Evolutionary conservation across 1,140 invertebrate species (phyloP).

Genomic region (Sitodiplosis mosellana): DNA sequence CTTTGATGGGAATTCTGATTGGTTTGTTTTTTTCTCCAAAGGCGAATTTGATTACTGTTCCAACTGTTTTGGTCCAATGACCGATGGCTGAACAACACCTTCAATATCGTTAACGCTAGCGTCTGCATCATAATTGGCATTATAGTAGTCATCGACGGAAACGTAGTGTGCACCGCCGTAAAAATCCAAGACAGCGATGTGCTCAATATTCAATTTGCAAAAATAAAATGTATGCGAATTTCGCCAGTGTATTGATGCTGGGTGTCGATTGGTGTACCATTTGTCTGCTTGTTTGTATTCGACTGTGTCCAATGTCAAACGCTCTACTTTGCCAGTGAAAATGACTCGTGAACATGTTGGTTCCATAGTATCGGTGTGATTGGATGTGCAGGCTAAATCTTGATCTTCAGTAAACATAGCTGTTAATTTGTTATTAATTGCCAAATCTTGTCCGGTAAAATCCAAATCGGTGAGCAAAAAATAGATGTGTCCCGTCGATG

Average conservation of each 20-base stretch:
- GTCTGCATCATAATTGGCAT: background rate
- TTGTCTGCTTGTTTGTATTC: slow-evolving; percentile 40
- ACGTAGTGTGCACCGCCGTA: slow-evolving; percentile 58
- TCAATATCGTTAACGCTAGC: background rate
- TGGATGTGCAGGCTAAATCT: slow-evolving; percentile 39
- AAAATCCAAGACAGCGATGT: slow-evolving; percentile 52
- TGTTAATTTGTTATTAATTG: slow-evolving; percentile 44
- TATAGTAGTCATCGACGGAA: slow-evolving; percentile 36
- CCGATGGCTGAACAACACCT: too few relatives aligned
- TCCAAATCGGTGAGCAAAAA: slow-evolving; percentile 63
- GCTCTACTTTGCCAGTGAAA: slow-evolving; percentile 37
- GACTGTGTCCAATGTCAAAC: slow-evolving; percentile 31
- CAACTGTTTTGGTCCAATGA: background rate
- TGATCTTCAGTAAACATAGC: slow-evolving; percentile 49
- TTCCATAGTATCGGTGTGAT: slow-evolving; percentile 56
- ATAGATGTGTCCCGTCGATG: slow-evolving; percentile 56
- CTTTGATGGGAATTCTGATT: too few relatives aligned
- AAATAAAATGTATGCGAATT: slow-evolving; percentile 53
- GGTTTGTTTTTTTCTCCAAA: too few relatives aligned
- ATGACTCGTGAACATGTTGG: slow-evolving; percentile 58
- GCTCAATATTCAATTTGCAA: slow-evolving; percentile 47
- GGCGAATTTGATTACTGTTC: too few relatives aligned
- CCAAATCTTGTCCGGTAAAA: slow-evolving; percentile 48
- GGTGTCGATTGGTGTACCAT: slow-evolving; percentile 49
- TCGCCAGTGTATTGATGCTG: slow-evolving; percentile 42